Evolutionary conservation across 2,113 vertebrate genomes (phyloP), one percentile per base, ranked within the genome.

Genomic region (Mionectes macconnelli): DNA sequence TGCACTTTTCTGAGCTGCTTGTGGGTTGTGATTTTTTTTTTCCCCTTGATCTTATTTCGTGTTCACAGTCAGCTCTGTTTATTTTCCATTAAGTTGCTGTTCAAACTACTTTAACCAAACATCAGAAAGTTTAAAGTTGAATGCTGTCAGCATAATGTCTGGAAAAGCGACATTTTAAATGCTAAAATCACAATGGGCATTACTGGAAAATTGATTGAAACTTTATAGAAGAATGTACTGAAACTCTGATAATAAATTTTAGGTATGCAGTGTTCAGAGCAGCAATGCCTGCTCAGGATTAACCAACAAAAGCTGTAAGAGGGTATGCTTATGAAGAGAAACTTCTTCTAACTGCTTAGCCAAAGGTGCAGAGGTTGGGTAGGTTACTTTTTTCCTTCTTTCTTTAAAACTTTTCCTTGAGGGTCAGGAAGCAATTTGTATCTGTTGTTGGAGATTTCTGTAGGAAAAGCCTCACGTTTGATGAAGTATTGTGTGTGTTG

Each of bases 51-150:
- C 80, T 97, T n/a, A n/a, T 92, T 69, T 75, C 24, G 37, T 78
- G 44, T 82, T 96, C 84, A 66, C 76, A 88, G 84, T 67, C 40
- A 40, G n/a, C 67, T 94, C 66, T 74, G 67, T 95, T 97, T 97
- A 64, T 97, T 94, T 96, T 89, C 89, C 67, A 56, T 95, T 93
- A 93, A 59, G 59, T 79, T 96, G 50, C 76, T 87, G 68, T 95
- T 91, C 37, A 94, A 82, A 84, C 56, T 70, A 53, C 84, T 91
- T 78, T 93, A 96, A 92, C 39, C 55, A 89, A 96, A 84, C 74
- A 89, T 91, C 66, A 75, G 52, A 76, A 73, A 37, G 9, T 76
- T 52, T 89, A 13, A n/a, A 93, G 52, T 45, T 91, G 78, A 89
- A 70, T 44, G 6, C 22, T 47, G 60, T 83, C 84, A 87, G 47